A percentile compares a stretch with the other conserved stretches of the same genome.
These are phyloP conservation scores for Syrmaticus mikado DNA, from an alignment of 2,113 vertebrate species.

Conservation along the genomic window DNA sequence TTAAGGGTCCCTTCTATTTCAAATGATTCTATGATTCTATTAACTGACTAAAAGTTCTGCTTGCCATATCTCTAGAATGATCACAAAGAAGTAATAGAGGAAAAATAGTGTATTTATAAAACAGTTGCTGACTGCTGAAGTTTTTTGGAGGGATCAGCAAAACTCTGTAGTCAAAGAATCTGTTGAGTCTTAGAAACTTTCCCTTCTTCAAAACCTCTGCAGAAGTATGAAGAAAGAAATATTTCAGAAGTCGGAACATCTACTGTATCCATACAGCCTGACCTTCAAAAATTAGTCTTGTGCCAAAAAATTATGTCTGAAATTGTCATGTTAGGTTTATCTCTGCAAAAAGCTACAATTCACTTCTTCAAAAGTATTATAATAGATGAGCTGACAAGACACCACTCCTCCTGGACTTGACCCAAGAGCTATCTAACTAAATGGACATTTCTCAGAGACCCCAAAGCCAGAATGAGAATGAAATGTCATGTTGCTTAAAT, in stretches of 20 bases:
- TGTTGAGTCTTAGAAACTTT: neutral
- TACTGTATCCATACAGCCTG: neutral
- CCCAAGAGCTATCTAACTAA: neutral
- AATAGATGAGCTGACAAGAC: neutral
- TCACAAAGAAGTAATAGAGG: neutral
- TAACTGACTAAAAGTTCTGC: neutral
- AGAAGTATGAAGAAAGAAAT: neutral
- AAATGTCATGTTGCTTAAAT: neutral
- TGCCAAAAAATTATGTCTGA: constrained; percentile 11
- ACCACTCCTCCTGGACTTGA: neutral
- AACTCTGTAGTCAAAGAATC: neutral
- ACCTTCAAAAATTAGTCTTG: neutral
- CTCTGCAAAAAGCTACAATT: neutral
- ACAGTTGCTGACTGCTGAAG: neutral
- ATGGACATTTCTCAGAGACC: neutral
- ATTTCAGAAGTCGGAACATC: neutral
- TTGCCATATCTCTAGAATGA: neutral
- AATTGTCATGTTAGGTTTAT: neutral
- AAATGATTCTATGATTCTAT: too few species aligned
- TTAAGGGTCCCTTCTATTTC: too few species aligned
- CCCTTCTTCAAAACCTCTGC: neutral
- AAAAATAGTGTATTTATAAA: neutral
- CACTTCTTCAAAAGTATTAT: neutral
- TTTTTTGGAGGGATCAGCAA: neutral
- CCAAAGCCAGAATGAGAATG: neutral